Evolutionary conservation across 2,797 vertebrate species (phyloP), one percentile per base, ranked within the genome.

Genomic region (Pachyuromys duprasi): DNA sequence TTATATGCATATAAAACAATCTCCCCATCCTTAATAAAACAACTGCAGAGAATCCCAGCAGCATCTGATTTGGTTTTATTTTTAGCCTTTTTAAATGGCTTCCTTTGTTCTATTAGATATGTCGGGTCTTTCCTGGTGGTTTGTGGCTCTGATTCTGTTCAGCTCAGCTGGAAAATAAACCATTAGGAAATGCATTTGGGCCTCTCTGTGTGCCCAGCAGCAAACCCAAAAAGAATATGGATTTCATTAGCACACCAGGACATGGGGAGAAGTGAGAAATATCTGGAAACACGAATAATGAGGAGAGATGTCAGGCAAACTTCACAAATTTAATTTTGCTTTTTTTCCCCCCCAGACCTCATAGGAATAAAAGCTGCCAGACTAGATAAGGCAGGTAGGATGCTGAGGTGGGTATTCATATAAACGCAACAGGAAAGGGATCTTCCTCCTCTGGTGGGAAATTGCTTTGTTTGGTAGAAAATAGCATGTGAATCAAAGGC

Each of bases 131-230:
- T 0, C 2, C 0, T 84, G 67, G 89, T 91, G 83, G 90, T 90
- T 93, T 87, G 94, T 69, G 89, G 83, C 81, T 96, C 97, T 79
- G 90, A 91, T 80, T 95, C 62, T 49, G 53, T 86, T 92, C 72
- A 91, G 80, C 93, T 87, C 80, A 62, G 80, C 87, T 94, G 94
- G 87, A 93, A 95, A 97, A 81, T 62, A 95, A 90, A 33, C n/a
- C 94, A 90, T 87, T 87, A 93, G 87, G 26, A 94, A 95, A 79
- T 28, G 55, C 82, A 90, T 53, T 67, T 57, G 83, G 83, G 82
- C 60, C 63, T 91, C 75, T 15, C 69, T 92, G 67, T 74, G 62
- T 72, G 82, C 57, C 93, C 53, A 76, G 82, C 72, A 92, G 74
- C 82, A 79, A 74, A 72, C 91, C 72, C 12, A 92, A 70, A 74